Conservation (phyloP, 2,113 vertebrate species). For the Oreotrochilus melanogaster region DNA sequence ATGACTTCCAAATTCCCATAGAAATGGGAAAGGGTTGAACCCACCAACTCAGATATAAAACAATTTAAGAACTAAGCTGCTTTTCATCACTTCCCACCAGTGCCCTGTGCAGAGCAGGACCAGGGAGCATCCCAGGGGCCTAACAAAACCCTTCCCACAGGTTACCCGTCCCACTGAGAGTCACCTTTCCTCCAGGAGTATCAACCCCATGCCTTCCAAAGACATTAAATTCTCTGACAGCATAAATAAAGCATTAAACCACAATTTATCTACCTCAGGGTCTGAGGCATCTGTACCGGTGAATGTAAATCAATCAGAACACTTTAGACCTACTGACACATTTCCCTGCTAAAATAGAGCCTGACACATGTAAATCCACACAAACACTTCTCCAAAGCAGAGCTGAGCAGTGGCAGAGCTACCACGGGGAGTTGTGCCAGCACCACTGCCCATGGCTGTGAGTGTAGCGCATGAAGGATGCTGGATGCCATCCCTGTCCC, state of each 20-base stretch:
- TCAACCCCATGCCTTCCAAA: neutral
- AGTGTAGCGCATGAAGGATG: accelerated
- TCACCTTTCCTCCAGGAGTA: neutral
- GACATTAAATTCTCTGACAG: conserved; percentile 7
- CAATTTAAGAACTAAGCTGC: neutral
- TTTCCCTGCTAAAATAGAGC: conserved; percentile 15
- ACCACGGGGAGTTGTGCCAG: neutral
- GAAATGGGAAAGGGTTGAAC: conserved; percentile 48
- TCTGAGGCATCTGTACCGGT: neutral
- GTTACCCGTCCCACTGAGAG: neutral
- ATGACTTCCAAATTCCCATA: neutral
- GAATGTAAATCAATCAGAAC: neutral
- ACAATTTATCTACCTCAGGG: conserved; percentile 26
- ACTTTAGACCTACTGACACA: conserved; percentile 36
- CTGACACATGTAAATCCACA: neutral
- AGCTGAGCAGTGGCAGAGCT: neutral
- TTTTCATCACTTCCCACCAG: neutral
- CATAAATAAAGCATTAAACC: neutral
- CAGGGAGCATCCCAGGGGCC: accelerated
- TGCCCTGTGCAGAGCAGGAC: neutral
- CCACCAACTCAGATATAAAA: conserved; percentile 10
- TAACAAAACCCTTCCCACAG: neutral
- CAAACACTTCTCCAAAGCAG: accelerated
- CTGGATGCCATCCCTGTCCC: neutral
- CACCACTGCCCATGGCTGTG: neutral